Base-by-base conservation (phyloP, 2,888 invertebrate species). In the Oligia strigilis region DNA sequence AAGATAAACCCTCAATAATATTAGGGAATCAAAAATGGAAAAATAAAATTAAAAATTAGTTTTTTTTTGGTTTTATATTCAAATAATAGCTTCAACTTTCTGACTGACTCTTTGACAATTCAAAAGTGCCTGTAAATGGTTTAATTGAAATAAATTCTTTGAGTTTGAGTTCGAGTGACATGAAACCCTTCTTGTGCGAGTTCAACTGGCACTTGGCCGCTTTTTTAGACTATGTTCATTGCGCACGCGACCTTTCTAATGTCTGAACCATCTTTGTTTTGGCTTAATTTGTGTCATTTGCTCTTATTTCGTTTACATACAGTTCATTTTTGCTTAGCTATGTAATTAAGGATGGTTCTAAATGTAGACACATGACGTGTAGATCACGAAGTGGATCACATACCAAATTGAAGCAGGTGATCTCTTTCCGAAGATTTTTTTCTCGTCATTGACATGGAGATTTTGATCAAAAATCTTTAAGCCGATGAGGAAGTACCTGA, bases 11-110 rank as follows among this genome's bases (percentile, higher is more conserved):
- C 95, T 97, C 97, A 88, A 97, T 96, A 91, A 98, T 95, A 95
- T 96, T 97, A 0, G 97, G 97, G 49, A 97, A 97, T 97, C 97
- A 98, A 90, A 97, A 97, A 93, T 97, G 97, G 75, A 98, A 97
- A 36, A 36, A 29, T 29, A 29, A 29, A 29, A 29, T 29, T 1
- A 36, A 36, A 36, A 36, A 3, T 0, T 36, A 36, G 36, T 1
- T 36, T 36, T 36, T 36, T 36, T 36, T 36, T 29, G 36, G 36
- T 36, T 36, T 36, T 36, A 36, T 36, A 36, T 36, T 36, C 3
- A 29, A 29, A 29, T 29, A 29, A 1, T 29, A 29, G 46, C 13
- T 49, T 49, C 49, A 49, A 49, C 49, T 49, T 46, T 49, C 49
- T 49, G 13, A 49, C 4, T 2, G 4, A 49, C 13, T 49, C 13